These are phyloP conservation scores for Invenusta paracnida DNA, from an alignment of 2,888 invertebrate genomes.

Conservation along the genomic window DNA sequence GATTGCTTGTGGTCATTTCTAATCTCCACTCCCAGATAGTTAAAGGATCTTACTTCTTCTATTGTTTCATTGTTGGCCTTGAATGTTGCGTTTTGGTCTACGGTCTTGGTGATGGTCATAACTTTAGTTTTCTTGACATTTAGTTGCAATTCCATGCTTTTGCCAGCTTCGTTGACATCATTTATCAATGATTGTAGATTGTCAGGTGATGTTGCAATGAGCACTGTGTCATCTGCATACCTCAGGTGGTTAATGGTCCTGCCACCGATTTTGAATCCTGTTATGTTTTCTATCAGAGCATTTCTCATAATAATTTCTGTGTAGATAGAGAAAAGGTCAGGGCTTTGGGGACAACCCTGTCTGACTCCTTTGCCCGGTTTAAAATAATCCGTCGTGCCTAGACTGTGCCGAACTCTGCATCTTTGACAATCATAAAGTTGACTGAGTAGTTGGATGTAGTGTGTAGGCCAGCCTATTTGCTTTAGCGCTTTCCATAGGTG, in stretches of 20 bases:
- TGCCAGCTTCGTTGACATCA: not conserved
- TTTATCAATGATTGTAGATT: not conserved
- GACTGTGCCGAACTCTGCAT: not conserved
- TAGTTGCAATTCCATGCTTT: not conserved
- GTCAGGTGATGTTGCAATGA: not conserved
- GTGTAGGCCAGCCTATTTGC: not conserved
- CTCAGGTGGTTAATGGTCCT: not conserved
- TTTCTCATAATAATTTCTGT: slow-evolving; percentile 13
- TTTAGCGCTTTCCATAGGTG: not conserved
- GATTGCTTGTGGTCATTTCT: not conserved
- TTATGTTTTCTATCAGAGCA: not conserved
- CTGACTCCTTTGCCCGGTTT: slow-evolving; percentile 13
- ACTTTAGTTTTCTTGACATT: not conserved
- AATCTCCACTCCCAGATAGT: not conserved
- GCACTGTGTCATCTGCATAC: not conserved
- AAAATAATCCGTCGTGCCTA: not conserved
- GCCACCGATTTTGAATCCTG: not conserved
- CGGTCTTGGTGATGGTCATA: not conserved
- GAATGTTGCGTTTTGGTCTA: not conserved
- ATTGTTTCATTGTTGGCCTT: not conserved
- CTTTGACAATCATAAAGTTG: not conserved
- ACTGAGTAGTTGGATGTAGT: not conserved
- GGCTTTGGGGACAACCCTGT: slow-evolving; percentile 8
- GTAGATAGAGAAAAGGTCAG: slow-evolving; percentile 18
- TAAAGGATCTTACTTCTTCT: not conserved